phyloP scores from a whole-genome alignment of 1,140 invertebrate genomes.

The Lethocerus indicus region DNA sequence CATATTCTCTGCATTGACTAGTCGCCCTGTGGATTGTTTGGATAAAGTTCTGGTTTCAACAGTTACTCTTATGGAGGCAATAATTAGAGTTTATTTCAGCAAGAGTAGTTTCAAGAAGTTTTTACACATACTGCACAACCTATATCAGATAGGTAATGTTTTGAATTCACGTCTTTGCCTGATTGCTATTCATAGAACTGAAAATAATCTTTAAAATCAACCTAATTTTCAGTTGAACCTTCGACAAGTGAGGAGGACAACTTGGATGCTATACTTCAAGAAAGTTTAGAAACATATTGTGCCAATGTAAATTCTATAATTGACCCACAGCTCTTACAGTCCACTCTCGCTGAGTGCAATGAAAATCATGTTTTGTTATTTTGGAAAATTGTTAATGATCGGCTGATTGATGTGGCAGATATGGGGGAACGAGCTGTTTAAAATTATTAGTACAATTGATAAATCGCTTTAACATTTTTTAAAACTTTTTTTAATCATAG shows the following conservation, averaged over 20 bases:
- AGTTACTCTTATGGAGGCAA: constrained; percentile 9
- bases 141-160: too few relatives aligned
- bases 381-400: constrained; percentile 12
- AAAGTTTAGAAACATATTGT: constrained; percentile 11
- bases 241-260: not conserved
- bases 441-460: too few relatives aligned
- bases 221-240: not conserved
- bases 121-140: constrained; percentile 3
- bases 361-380: constrained; percentile 13
- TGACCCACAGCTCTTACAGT: not conserved
- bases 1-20: not conserved
- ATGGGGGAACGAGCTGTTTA: constrained; percentile 9
- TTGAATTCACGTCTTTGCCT: too few relatives aligned
- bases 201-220: not conserved
- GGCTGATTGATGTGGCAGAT: constrained; percentile 4
- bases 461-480: too few relatives aligned
- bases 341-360: constrained; percentile 2
- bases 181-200: too few relatives aligned
- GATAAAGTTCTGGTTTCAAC: constrained; percentile 10
- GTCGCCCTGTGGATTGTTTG: constrained; percentile 4
- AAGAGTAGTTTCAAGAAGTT: constrained; percentile 1
- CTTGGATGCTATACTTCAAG: not conserved
- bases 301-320: not conserved
- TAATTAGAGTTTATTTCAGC: constrained; percentile 11
- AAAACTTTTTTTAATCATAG: too few relatives aligned